Conservation (phyloP, 2,888 invertebrate species). For the Herminia tarsipennalis region DNA sequence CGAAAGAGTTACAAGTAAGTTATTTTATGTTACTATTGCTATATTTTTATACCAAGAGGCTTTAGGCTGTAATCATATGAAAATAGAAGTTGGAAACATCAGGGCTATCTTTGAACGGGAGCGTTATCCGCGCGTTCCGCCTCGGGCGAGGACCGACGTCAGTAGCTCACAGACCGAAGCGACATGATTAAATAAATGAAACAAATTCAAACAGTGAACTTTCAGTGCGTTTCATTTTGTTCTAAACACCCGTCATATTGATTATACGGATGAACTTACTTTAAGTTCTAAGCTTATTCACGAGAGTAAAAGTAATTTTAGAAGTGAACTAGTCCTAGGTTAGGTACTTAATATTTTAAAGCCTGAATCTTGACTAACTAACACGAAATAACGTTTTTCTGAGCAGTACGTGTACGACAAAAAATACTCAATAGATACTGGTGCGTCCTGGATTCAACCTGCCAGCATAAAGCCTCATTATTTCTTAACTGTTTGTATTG, state of each 20-base stretch:
- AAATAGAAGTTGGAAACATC: constrained; percentile 25
- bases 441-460: too few relatives aligned
- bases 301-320: too few relatives aligned
- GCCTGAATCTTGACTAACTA: too few relatives aligned
- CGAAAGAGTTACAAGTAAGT: background rate
- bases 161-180: constrained; percentile 20
- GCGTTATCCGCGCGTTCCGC: constrained; percentile 14
- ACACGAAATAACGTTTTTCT: too few relatives aligned
- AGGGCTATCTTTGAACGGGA: constrained; percentile 25
- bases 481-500: too few relatives aligned
- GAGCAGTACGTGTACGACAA: too few relatives aligned
- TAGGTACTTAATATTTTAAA: too few relatives aligned
- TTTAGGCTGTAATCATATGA: constrained; percentile 30
- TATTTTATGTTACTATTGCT: background rate
- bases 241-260: constrained; percentile 7
- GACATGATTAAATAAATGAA: constrained; percentile 27
- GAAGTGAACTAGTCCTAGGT: too few relatives aligned
- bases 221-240: constrained; percentile 5
- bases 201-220: constrained; percentile 12
- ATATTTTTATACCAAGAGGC: constrained; percentile 1
- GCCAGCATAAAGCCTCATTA: too few relatives aligned
- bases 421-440: too few relatives aligned
- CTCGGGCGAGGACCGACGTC: constrained; percentile 33
- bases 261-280: background rate
- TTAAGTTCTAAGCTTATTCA: too few relatives aligned